Percentiles rank a stretch among this genome's conserved stretches.
Conservation (phyloP, 2,888 invertebrate species). For the Lithodes maja region DNA sequence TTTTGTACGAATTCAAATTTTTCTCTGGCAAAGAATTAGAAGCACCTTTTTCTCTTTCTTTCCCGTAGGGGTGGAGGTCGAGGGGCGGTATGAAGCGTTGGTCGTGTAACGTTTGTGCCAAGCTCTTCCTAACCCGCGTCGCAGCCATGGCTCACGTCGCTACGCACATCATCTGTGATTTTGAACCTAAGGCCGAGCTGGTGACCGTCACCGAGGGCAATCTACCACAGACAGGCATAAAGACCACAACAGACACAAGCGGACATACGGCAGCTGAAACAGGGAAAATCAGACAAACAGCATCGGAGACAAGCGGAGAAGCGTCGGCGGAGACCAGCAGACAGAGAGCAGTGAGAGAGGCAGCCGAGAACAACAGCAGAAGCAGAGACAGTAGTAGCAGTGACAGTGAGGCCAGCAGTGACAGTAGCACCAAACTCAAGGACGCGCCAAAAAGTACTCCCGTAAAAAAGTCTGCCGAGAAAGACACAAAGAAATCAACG, state of each 20-base stretch:
- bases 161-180: constrained; percentile 56
- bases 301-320: too few relatives aligned
- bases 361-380: neutral
- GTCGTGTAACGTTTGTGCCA: constrained; percentile 67
- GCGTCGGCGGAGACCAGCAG: neutral
- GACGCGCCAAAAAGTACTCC: neutral
- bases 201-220: neutral
- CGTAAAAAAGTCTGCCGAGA: neutral
- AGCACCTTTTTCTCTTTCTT: constrained; percentile 66
- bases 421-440: neutral
- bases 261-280: neutral
- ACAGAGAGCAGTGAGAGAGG: neutral
- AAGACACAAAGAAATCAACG: neutral
- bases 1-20: constrained; percentile 27
- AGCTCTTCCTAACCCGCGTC: constrained; percentile 52
- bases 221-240: neutral
- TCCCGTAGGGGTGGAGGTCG: constrained; percentile 53
- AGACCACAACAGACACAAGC: neutral
- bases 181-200: constrained; percentile 55
- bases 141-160: constrained; percentile 62
- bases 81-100: constrained; percentile 46
- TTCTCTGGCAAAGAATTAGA: constrained; percentile 36
- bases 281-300: neutral
- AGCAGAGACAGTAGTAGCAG: neutral
- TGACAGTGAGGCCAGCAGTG: neutral